Evolutionary conservation across 2,797 vertebrate species (phyloP).

Genomic region (Chelon labrosus): DNA sequence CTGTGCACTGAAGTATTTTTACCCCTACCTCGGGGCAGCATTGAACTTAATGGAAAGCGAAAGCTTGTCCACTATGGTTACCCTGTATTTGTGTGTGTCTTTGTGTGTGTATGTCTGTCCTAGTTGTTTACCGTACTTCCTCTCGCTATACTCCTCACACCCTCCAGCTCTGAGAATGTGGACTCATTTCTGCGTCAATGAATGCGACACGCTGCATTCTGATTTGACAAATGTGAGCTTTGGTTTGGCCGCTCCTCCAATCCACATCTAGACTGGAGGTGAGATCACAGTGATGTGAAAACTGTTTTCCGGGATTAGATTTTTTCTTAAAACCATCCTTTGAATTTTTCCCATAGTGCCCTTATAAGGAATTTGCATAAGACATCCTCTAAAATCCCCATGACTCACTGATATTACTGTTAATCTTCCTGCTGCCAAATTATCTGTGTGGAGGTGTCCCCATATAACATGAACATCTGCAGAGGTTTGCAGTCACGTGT

Average conservation of each 20-base stretch:
- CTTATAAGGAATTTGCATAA: slow-evolving; percentile 38
- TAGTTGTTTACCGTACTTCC: slow-evolving; percentile 69
- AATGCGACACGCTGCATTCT: slow-evolving; percentile 28
- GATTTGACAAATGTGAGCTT: slow-evolving; percentile 54
- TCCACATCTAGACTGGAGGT: slow-evolving; percentile 29
- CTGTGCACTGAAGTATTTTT: slow-evolving; percentile 75
- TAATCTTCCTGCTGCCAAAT: neutral
- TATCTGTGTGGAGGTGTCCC: neutral
- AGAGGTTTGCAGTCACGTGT: neutral
- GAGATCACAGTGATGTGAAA: slow-evolving; percentile 57
- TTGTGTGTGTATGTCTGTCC: slow-evolving; percentile 55
- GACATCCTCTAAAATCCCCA: slow-evolving; percentile 33
- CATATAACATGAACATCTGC: neutral
- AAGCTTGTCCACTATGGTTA: slow-evolving; percentile 82
- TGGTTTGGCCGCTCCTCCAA: slow-evolving; percentile 34
- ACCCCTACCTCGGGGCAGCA: slow-evolving; percentile 70
- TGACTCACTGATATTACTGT: slow-evolving; percentile 9
- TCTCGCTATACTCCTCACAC: slow-evolving; percentile 63
- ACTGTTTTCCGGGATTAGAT: slow-evolving; percentile 31
- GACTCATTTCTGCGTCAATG: slow-evolving; percentile 33
- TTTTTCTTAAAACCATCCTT: slow-evolving; percentile 18
- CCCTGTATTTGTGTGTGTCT: slow-evolving; percentile 53
- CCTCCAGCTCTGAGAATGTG: slow-evolving; percentile 55
- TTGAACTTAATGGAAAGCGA: slow-evolving; percentile 81
- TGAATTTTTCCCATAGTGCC: slow-evolving; percentile 23